phyloP scores from a whole-genome alignment of 2,113 vertebrate genomes.

The Motacilla tschutschensis region DNA sequence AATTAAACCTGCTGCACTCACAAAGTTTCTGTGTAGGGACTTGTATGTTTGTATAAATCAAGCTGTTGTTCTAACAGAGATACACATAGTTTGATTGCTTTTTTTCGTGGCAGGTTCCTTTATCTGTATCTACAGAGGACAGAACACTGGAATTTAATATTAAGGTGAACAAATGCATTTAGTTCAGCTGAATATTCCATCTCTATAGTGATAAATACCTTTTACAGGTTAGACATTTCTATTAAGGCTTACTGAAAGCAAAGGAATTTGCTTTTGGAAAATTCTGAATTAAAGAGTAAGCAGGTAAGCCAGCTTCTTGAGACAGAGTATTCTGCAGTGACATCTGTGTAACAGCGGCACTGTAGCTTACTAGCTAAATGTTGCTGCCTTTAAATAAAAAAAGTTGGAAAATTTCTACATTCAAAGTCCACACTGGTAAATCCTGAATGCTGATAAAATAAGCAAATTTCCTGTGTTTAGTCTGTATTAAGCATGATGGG shows the following conservation, averaged over 20 bases:
- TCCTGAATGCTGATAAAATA: background rate
- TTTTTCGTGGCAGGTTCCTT: background rate
- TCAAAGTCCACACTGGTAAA: background rate
- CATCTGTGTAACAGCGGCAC: background rate
- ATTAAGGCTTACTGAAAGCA: background rate
- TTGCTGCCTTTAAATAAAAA: background rate
- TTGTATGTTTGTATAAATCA: background rate
- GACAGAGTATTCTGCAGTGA: background rate
- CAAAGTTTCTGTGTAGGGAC: background rate
- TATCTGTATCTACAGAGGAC: background rate
- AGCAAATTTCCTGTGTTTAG: conserved; percentile 42
- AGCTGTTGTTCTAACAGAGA: conserved; percentile 13
- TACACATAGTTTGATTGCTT: background rate
- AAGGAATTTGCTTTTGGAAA: background rate
- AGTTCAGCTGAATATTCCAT: conserved; percentile 31
- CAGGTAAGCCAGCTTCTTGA: conserved; percentile 2
- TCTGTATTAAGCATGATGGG: background rate
- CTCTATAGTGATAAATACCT: conserved; percentile 14
- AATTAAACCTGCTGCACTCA: background rate
- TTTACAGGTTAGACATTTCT: background rate
- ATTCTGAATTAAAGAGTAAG: conserved; percentile 35
- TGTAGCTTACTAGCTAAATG: background rate
- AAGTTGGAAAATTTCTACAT: background rate
- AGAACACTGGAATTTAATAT: conserved; percentile 22
- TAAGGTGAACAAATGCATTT: conserved; percentile 45